These are phyloP conservation scores for Kradibia gibbosae DNA, from an alignment of 1,140 invertebrate species.

Conservation along the genomic window DNA sequence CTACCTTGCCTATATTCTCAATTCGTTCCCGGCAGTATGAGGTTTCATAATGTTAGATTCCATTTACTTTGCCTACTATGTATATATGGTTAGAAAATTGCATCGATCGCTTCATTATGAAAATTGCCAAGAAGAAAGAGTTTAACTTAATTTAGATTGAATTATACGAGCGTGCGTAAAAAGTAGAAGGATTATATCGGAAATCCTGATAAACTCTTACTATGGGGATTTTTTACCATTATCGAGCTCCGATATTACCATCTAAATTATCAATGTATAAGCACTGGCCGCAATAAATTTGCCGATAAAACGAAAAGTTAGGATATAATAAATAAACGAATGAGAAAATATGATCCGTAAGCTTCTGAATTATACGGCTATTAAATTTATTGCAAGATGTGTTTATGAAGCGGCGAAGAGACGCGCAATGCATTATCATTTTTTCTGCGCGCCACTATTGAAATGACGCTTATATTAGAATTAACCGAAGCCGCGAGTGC, in stretches of 20 bases:
- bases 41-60: too few relatives aligned
- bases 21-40: too few relatives aligned
- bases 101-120: neutral
- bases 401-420: neutral
- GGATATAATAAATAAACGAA: too few relatives aligned
- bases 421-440: neutral
- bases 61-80: too few relatives aligned
- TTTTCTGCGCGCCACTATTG: neutral
- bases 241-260: neutral
- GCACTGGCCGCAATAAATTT: neutral
- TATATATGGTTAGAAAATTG: too few relatives aligned
- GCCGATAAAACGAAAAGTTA: neutral
- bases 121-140: neutral
- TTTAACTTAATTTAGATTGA: neutral
- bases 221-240: too few relatives aligned
- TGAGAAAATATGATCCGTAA: neutral
- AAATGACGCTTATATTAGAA: neutral
- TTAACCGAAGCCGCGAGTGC: neutral
- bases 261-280: neutral
- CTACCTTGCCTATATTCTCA: too few relatives aligned
- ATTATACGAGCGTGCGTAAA: neutral
- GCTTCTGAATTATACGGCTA: slow-evolving; percentile 1
- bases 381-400: neutral
- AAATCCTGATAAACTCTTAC: neutral
- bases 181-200: neutral